Percentiles rank a stretch among this genome's conserved stretches.
Evolutionary conservation across 2,888 invertebrate species (phyloP).

Genomic region (Ligdia adustata): DNA sequence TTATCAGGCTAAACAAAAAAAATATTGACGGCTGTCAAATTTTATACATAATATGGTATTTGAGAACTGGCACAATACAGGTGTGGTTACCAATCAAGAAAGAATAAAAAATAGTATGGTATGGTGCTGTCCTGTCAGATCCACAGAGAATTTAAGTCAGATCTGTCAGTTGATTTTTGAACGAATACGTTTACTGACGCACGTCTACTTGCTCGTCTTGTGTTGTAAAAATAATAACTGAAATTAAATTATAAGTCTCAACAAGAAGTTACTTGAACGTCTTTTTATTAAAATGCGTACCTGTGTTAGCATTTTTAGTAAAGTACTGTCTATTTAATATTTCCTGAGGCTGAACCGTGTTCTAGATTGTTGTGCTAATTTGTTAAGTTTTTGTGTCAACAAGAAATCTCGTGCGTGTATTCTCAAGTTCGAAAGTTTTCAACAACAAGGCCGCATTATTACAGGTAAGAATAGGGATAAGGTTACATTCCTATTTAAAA

Average conservation of each 20-base stretch:
- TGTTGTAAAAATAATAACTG: too few relatives aligned
- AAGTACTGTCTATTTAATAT: background rate
- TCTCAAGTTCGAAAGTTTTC: conserved; percentile 55
- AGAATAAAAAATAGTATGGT: background rate
- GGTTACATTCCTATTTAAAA: conserved; percentile 11
- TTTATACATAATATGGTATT: too few relatives aligned
- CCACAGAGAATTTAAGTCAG: too few relatives aligned
- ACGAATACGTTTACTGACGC: conserved; percentile 7
- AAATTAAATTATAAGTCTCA: too few relatives aligned
- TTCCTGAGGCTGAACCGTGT: conserved; percentile 7
- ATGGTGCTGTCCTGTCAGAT: background rate
- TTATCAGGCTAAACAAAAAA: too few relatives aligned
- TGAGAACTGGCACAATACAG: too few relatives aligned
- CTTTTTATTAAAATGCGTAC: too few relatives aligned
- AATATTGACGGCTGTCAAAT: too few relatives aligned
- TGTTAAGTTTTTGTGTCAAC: conserved; percentile 49
- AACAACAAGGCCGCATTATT: conserved; percentile 63
- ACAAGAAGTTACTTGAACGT: too few relatives aligned
- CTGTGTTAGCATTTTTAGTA: too few relatives aligned
- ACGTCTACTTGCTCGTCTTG: conserved; percentile 4
- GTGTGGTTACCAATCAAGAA: too few relatives aligned
- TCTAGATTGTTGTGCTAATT: conserved; percentile 24
- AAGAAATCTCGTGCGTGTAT: conserved; percentile 34
- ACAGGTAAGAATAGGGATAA: conserved; percentile 56
- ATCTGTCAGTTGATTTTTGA: conserved; percentile 5